A percentile compares a stretch with the other conserved stretches of the same genome.
Conservation (phyloP, 2,113 vertebrate genomes). For the Clarias magur region DNA sequence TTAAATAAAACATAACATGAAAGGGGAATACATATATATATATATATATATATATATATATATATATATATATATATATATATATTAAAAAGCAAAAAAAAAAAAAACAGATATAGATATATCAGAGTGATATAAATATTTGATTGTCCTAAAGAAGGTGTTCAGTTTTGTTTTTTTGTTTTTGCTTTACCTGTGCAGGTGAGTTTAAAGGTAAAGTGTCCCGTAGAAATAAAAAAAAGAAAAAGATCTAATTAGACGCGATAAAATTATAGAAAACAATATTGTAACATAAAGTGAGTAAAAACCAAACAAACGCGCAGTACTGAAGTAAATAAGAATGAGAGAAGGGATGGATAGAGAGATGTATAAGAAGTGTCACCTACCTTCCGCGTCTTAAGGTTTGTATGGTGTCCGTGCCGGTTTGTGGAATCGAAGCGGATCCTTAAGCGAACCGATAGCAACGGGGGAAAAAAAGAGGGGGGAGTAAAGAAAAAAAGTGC, state of each 20-base stretch:
- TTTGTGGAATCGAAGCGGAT: conserved; percentile 81
- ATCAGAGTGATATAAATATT: neutral
- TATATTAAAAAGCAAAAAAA: neutral
- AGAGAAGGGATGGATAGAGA: neutral
- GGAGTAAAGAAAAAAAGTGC: conserved; percentile 67
- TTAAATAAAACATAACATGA: neutral
- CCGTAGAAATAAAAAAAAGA: neutral
- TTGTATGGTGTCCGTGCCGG: conserved; percentile 82
- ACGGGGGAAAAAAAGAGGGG: neutral
- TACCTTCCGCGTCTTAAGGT: conserved; percentile 77
- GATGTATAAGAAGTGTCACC: conserved; percentile 60
- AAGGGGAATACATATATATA: neutral
- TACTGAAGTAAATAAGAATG: neutral
- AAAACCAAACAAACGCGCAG: neutral
- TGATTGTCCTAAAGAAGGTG: neutral
- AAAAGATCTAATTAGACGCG: neutral
- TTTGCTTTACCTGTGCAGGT: conserved; percentile 84
- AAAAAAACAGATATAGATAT: neutral
- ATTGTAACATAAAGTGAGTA: neutral
- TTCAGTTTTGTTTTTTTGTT: conserved; percentile 50
- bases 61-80: neutral
- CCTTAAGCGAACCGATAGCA: conserved; percentile 85
- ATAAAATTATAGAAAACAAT: conserved; percentile 1
- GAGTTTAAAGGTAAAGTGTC: conserved; percentile 59
- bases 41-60: neutral